These are phyloP conservation scores for Pelecanoides urinatrix DNA, from an alignment of 2,113 vertebrate species.

Conservation along the genomic window DNA sequence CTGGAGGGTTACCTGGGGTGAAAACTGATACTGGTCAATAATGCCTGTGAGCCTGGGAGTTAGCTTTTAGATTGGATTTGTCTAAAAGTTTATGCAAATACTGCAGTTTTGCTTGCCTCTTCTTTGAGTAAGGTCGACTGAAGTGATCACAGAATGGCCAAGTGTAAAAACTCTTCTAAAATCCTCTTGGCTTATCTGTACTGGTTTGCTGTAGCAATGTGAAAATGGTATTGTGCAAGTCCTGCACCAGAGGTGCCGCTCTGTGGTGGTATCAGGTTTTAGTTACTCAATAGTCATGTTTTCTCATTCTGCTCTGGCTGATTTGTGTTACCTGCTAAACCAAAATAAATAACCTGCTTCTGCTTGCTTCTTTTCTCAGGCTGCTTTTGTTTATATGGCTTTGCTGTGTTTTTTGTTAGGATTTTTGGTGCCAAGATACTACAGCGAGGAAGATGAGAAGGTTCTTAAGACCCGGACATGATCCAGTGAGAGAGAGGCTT, in stretches of 20 bases:
- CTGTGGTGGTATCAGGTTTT: constrained; percentile 2
- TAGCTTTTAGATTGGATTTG: not conserved
- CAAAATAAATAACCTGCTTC: constrained; percentile 30
- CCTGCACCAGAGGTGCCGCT: not conserved
- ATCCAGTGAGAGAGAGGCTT: constrained; percentile 88
- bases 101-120: not conserved
- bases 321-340: constrained; percentile 1
- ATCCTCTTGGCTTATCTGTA: not conserved
- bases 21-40: not conserved
- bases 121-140: not conserved
- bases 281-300: not conserved
- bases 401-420: not conserved
- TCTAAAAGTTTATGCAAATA: not conserved
- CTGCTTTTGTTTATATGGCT: not conserved
- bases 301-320: not conserved
- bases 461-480: constrained; percentile 90
- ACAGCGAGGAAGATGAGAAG: constrained; percentile 85
- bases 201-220: not conserved
- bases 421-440: constrained; percentile 39
- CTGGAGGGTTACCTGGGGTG: constrained; percentile 17
- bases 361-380: not conserved
- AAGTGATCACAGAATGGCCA: not conserved
- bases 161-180: not conserved
- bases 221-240: not conserved
- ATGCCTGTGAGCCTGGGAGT: not conserved